Evolutionary conservation across 2,888 invertebrate species (phyloP), one percentile per base, ranked within the genome.

Genomic region (Drosophila algonquin): DNA sequence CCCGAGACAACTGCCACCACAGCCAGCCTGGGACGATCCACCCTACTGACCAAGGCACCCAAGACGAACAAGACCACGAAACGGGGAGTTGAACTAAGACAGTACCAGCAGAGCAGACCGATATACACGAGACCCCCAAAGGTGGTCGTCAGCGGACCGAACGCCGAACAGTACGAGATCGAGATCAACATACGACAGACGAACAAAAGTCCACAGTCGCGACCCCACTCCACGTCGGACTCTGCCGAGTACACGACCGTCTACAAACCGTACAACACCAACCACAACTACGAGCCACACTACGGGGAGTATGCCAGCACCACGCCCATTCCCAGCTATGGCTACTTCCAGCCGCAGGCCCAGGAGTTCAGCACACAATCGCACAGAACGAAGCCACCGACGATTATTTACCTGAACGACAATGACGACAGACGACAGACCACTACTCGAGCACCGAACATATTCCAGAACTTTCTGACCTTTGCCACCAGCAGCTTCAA

Each of bases 131-230:
- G 81, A 48, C 91, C 90, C 2, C 91, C 91, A 46, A 91, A 91
- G 67, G 82, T 92, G 10, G 68, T 91, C 18, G 80, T 92, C 0
- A 89, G 89, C 57, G 86, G 90, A 68, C 89, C 90, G 0, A 87
- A 85, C 44, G 68, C 90, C 1, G 90, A 91, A 61, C 91, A 91
- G 32, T 92, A 92, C 70, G 91, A 92, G 80, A 92, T 92, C 40
- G 92, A 92, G 79, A 92, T 92, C 7, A 92, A 92, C 60, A 92
- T 92, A 52, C 75, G 91, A 80, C 92, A 91, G 68, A 90, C 91
- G 5, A 91, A 91, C 63, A 90, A 90, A 61, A 86, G 73, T 40
- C 81, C 83, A 53, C 46, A 59, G 18, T 50, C 65, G 1, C 67
- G 70, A 59, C 89, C 87, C 0, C 18, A 85, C 0, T 16, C 73